phyloP scores from a whole-genome alignment of 2,113 vertebrate species.

The Sardina pilchardus region DNA sequence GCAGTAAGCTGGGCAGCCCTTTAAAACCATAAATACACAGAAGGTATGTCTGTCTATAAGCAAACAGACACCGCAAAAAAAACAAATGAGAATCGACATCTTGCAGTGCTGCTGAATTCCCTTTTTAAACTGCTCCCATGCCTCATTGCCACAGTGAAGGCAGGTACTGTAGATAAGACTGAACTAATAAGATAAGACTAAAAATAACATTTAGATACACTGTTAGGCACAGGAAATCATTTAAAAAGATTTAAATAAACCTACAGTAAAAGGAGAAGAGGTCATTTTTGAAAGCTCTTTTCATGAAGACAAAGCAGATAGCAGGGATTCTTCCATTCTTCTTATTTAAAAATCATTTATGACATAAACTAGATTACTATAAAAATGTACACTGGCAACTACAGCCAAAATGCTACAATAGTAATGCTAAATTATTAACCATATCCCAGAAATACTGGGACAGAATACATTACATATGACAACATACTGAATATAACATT shows the following conservation, averaged over 20 bases:
- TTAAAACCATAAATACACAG: conserved; percentile 1
- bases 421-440: background rate
- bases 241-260: background rate
- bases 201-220: background rate
- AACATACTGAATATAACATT: background rate
- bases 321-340: background rate
- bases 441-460: background rate
- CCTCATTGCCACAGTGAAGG: background rate
- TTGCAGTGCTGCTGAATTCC: background rate
- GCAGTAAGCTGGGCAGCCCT: conserved; percentile 13
- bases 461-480: background rate
- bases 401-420: background rate
- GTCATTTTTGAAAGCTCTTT: background rate
- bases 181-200: background rate
- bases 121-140: background rate
- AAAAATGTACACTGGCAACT: background rate
- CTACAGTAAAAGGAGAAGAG: background rate
- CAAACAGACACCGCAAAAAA: background rate
- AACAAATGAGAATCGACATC: background rate
- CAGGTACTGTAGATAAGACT: background rate
- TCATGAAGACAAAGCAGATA: conserved; percentile 6
- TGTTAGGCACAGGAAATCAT: background rate
- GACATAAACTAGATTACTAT: background rate
- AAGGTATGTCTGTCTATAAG: background rate
- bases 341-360: background rate